A percentile compares a stretch with the other conserved stretches of the same genome.
phyloP scores from a whole-genome alignment of 1,140 invertebrate species.

The Tribolium madens region DNA sequence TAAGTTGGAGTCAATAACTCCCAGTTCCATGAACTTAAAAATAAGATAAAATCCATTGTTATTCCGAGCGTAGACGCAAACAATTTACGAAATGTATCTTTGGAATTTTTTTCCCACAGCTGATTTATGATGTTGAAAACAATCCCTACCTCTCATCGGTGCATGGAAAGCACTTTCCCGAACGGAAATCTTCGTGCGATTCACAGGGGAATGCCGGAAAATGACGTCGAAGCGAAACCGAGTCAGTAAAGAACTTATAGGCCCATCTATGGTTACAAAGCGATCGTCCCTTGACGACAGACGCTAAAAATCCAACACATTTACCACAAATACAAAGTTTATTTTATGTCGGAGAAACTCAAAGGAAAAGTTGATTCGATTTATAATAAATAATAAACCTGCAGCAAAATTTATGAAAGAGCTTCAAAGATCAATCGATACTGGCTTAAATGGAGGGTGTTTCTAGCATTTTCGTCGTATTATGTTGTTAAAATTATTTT shows the following conservation, averaged over 20 bases:
- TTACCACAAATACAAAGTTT: slow-evolving; percentile 3
- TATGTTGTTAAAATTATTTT: too few relatives aligned
- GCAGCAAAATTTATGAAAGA: too few relatives aligned
- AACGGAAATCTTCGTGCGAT: slow-evolving; percentile 86
- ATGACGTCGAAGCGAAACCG: slow-evolving; percentile 87
- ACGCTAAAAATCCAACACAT: slow-evolving; percentile 62
- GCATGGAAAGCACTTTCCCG: slow-evolving; percentile 81
- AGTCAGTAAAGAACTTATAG: slow-evolving; percentile 94
- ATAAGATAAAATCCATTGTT: not conserved
- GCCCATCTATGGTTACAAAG: slow-evolving; percentile 92
- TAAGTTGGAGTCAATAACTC: too few relatives aligned
- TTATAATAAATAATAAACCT: not conserved
- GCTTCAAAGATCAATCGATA: too few relatives aligned
- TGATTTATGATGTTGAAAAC: slow-evolving; percentile 39
- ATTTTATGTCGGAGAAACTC: not conserved
- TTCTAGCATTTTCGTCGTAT: too few relatives aligned
- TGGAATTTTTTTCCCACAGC: not conserved
- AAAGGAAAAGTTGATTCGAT: not conserved
- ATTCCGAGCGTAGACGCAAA: too few relatives aligned
- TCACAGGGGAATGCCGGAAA: slow-evolving; percentile 91
- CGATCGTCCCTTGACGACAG: slow-evolving; percentile 85
- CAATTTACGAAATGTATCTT: too few relatives aligned
- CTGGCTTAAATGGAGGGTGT: too few relatives aligned
- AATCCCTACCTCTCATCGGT: slow-evolving; percentile 62
- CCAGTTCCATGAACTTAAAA: too few relatives aligned